Evolutionary conservation across 2,113 vertebrate genomes (phyloP), one percentile per base, ranked within the genome.

Genomic region (Phylloscopus trochiloides): DNA sequence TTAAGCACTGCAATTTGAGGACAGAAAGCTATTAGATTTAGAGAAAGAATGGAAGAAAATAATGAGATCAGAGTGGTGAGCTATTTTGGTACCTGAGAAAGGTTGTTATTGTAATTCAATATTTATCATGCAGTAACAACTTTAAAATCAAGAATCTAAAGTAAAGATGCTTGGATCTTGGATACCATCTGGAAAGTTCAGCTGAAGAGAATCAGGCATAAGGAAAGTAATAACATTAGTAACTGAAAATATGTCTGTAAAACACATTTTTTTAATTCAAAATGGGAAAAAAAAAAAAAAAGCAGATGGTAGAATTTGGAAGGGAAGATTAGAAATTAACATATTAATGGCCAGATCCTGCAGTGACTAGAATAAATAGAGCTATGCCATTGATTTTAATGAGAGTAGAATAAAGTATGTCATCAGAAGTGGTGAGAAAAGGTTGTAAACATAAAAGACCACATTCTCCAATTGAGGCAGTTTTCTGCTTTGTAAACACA

Each of bases 1-100:
- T 97, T 95, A 96, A 93, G 94, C 82, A 48, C 92, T 83, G 75
- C 59, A 96, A 77, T 88, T 80, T 10, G 9, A 88, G 63, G 88
- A 92, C 59, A 66, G 75, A 94, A 97, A 96, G 71, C 51, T 80
- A 61, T 96, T 81, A 94, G 70, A 86, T 78, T 93, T 57, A 93
- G 92, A 89, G 73, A 62, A 96, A 95, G 78, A 96, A 95, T 85
- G 47, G 62, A 65, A 54, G 86, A 94, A 94, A 91, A 96, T 90
- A 97, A 96, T 94, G 80, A 97, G 94, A 97, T 94, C 77, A 95
- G 72, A 96, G 82, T 71, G 73, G 84, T 82, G 71, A 92, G 68
- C n/a, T 86, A 73, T 90, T 92, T 86, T 92, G 20, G 92, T 68
- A 91, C 87, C 92, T 93, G 63, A 82, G 73, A 84, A 88, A 94